Evolutionary conservation across 2,113 vertebrate species (phyloP).

Genomic region (Sarotherodon lohbergeri): DNA sequence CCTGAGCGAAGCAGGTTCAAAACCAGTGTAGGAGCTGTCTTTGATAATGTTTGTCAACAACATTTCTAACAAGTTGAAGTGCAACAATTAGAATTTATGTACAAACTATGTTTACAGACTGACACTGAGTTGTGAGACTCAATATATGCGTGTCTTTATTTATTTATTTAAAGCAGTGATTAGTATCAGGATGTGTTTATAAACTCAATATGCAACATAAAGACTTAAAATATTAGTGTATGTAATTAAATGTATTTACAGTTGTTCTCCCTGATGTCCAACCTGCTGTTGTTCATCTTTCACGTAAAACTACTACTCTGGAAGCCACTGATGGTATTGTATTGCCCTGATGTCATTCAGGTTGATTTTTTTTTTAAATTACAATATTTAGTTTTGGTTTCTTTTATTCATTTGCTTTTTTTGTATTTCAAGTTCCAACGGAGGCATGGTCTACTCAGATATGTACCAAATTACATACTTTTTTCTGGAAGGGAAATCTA

Average conservation of each 20-base stretch:
- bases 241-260: not conserved
- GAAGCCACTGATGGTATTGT: not conserved
- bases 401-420: no score
- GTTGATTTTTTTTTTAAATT: not conserved
- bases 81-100: not conserved
- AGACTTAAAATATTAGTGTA: not conserved
- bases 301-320: accelerated
- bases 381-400: no score
- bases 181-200: not conserved
- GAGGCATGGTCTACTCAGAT: no score
- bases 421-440: no score
- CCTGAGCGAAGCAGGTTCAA: not conserved
- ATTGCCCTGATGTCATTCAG: not conserved
- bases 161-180: not conserved
- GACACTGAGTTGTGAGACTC: not conserved
- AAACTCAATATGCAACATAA: not conserved
- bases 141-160: not conserved
- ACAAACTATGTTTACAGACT: not conserved
- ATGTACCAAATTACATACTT: no score
- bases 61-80: not conserved
- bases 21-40: not conserved
- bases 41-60: not conserved
- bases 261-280: not conserved
- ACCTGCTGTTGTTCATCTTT: not conserved
- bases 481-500: no score